These are phyloP conservation scores for Limnodromus scolopaceus DNA, from an alignment of 2,797 vertebrate species.

Conservation along the genomic window DNA sequence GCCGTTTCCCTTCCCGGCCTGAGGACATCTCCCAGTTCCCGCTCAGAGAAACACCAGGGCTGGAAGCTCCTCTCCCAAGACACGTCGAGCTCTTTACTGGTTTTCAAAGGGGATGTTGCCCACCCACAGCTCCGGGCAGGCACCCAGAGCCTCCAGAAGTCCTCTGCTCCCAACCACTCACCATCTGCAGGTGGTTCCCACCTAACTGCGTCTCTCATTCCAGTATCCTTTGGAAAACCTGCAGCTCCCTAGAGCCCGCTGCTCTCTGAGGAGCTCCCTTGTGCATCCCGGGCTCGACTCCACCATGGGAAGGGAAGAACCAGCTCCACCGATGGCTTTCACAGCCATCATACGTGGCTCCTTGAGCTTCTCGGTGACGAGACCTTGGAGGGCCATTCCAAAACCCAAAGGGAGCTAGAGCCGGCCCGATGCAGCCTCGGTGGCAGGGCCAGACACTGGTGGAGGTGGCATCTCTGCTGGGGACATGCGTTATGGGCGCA, in stretches of 20 bases:
- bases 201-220: neutral
- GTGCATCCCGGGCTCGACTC: neutral
- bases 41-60: neutral
- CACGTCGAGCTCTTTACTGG: rapidly evolving
- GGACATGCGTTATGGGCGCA: rapidly evolving
- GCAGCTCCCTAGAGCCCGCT: neutral
- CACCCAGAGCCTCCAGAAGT: neutral
- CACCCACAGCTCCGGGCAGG: neutral
- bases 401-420: neutral
- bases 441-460: rapidly evolving
- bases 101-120: neutral
- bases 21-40: neutral
- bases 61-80: neutral
- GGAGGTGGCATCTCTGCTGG: neutral
- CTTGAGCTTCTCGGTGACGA: neutral
- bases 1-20: neutral
- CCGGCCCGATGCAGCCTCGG: neutral
- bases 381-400: rapidly evolving
- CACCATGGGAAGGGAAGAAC: neutral
- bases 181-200: neutral
- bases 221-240: neutral
- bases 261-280: neutral
- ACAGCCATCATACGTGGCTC: neutral
- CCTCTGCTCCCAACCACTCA: neutral
- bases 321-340: rapidly evolving